Base-by-base conservation (phyloP, 2,797 vertebrate species). In the Sarcophilus harrisii region DNA sequence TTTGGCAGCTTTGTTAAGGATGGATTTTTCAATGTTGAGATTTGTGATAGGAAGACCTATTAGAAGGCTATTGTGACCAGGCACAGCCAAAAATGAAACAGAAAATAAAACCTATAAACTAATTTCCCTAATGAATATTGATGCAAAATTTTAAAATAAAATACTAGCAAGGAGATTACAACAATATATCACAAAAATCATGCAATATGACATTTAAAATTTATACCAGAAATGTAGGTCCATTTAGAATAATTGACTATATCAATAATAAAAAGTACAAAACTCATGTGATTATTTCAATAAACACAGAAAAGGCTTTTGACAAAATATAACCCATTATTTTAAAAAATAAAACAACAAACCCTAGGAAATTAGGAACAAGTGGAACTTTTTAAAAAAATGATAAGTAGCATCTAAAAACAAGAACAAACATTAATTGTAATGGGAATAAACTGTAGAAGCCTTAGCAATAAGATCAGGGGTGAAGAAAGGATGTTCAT, bases 51-150 rank as follows among this genome's bases (percentile, higher is more conserved):
- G 95, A 81, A 38, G n/a, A 16, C 66, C 66, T 6, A 21, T 73
- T 73, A 38, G 66, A 81, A 81, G 66, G 2, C 92, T 95, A 81
- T 58, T 96, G 58, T 94, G 59, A 95, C 73, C 58, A 0, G 96
- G 60, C 91, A 91, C 4, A 62, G 91, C 55, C 38, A 93, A 93
- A 52, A 52, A 52, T 52, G 52, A 52, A 90, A 11, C 92, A 59
- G 58, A 93, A 95, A 94, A 89, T 96, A 95, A 95, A 92, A 87
- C 92, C 93, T 90, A 94, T 29, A 62, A 89, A 90, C 93, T 81
- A 96, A 81, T 81, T 81, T 81, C 66, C n/a, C 66, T 81, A 81
- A 45, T 81, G 38, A 81, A 81, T 81, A 81, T 81, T 81, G 18
- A 81, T 81, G n/a, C 66, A 81, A 66, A 66, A 38, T 38, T 73